Conservation (phyloP, 1,140 invertebrate genomes). For the Aradophagus sp. region DNA sequence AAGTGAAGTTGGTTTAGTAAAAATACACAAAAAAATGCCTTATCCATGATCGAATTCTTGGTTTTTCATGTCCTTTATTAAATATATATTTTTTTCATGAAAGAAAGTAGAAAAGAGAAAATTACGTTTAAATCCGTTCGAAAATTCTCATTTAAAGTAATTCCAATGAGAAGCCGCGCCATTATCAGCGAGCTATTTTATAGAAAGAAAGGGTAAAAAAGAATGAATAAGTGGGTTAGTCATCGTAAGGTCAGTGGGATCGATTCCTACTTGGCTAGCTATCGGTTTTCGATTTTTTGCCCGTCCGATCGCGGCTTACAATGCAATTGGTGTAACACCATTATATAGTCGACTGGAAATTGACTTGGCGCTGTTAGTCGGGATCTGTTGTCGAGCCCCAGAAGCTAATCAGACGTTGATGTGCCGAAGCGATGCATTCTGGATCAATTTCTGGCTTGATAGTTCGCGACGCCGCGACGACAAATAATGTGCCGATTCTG, state of each 20-base stretch:
- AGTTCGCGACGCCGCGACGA: neutral
- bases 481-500: conserved; percentile 16
- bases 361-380: conserved; percentile 36
- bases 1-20: no score
- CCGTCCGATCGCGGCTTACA: conserved; percentile 11
- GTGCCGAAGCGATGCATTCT: conserved; percentile 8
- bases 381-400: conserved; percentile 17
- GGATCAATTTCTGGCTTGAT: conserved; percentile 31
- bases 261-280: conserved; percentile 34
- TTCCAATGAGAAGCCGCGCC: conserved; percentile 8
- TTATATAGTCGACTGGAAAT: conserved; percentile 35
- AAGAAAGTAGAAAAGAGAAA: no score
- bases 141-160: conserved; percentile 10
- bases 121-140: neutral
- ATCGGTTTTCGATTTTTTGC: conserved; percentile 39
- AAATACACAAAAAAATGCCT: no score
- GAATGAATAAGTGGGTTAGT: conserved; percentile 28
- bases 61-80: no score
- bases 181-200: conserved; percentile 6
- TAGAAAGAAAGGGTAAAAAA: conserved; percentile 4
- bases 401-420: conserved; percentile 40
- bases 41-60: no score
- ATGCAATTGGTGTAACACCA: conserved; percentile 30
- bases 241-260: conserved; percentile 36
- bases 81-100: no score